A percentile compares a stretch with the other conserved stretches of the same genome.
phyloP scores from a whole-genome alignment of 2,888 invertebrate species.

The Archaeoteleia sp. region DNA sequence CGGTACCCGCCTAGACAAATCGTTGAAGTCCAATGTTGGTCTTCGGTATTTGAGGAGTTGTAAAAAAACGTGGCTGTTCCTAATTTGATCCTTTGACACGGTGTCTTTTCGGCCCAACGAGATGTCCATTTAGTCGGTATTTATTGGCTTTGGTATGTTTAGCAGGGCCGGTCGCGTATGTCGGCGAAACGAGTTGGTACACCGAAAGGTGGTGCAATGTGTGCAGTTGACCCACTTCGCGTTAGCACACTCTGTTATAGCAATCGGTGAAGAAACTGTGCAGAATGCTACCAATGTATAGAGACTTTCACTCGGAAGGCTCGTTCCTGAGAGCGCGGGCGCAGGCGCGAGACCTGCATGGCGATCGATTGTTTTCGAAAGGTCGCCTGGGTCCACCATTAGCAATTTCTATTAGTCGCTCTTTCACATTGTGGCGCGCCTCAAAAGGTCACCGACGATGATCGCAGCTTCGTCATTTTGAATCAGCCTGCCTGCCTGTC shows the following conservation, averaged over 20 bases:
- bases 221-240: slow-evolving; percentile 65
- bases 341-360: slow-evolving; percentile 54
- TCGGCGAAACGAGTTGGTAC: slow-evolving; percentile 19
- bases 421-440: slow-evolving; percentile 56
- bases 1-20: too few relatives aligned
- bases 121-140: not conserved
- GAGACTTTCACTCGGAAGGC: slow-evolving; percentile 65
- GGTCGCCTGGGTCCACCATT: slow-evolving; percentile 65
- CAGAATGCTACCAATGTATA: slow-evolving; percentile 67
- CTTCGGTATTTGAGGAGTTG: too few relatives aligned
- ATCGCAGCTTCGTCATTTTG: slow-evolving; percentile 18
- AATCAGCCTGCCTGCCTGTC: not conserved
- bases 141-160: slow-evolving; percentile 10
- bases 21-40: too few relatives aligned
- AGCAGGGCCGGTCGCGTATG: slow-evolving; percentile 8
- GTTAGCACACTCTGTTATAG: slow-evolving; percentile 37
- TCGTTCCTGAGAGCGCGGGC: slow-evolving; percentile 59
- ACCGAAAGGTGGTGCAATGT: slow-evolving; percentile 63
- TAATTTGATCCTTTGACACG: too few relatives aligned
- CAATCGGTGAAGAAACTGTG: slow-evolving; percentile 66
- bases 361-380: slow-evolving; percentile 68
- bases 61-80: too few relatives aligned
- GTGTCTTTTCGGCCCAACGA: too few relatives aligned
- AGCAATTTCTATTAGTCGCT: slow-evolving; percentile 61
- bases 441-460: slow-evolving; percentile 52